A percentile compares a stretch with the other conserved stretches of the same genome.
Conservation (phyloP, 2,888 invertebrate genomes). For the Pasiphila rectangulata region DNA sequence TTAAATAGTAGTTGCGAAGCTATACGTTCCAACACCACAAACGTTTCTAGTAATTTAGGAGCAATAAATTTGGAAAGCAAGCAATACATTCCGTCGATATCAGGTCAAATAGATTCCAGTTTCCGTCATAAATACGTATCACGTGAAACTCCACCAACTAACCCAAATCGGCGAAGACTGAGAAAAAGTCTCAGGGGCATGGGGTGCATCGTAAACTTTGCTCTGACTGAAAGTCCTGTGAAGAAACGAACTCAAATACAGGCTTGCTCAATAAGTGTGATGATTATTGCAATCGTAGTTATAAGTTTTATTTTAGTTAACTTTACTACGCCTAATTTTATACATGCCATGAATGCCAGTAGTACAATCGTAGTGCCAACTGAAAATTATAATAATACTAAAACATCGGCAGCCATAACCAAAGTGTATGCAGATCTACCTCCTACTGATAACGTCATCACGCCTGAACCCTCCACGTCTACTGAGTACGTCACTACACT, state of each 20-base stretch:
- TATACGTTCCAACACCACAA: slow-evolving; percentile 39
- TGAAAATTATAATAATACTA: slow-evolving; percentile 49
- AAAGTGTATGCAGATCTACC: slow-evolving; percentile 48
- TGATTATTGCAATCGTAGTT: slow-evolving; percentile 74
- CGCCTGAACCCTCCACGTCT: slow-evolving; percentile 43
- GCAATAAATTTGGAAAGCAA: slow-evolving; percentile 41
- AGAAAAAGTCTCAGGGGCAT: slow-evolving; percentile 73
- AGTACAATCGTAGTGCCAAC: slow-evolving; percentile 76
- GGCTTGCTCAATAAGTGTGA: slow-evolving; percentile 78
- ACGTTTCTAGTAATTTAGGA: slow-evolving; percentile 37
- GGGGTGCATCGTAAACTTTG: slow-evolving; percentile 70
- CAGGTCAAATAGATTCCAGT: slow-evolving; percentile 65
- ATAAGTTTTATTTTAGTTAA: slow-evolving; percentile 77
- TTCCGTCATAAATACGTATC: slow-evolving; percentile 66
- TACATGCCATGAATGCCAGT: slow-evolving; percentile 53
- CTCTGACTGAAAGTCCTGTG: slow-evolving; percentile 66
- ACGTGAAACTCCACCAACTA: slow-evolving; percentile 54
- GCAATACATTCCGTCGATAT: slow-evolving; percentile 69
- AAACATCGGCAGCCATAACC: slow-evolving; percentile 56
- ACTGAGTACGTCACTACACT: slow-evolving; percentile 37
- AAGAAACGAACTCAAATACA: slow-evolving; percentile 76
- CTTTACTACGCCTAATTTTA: slow-evolving; percentile 70
- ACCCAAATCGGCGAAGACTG: slow-evolving; percentile 57
- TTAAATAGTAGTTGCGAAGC: slow-evolving; percentile 40
- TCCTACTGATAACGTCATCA: slow-evolving; percentile 33